Base-by-base conservation (phyloP, 2,797 vertebrate species). In the Hirundo rustica region DNA sequence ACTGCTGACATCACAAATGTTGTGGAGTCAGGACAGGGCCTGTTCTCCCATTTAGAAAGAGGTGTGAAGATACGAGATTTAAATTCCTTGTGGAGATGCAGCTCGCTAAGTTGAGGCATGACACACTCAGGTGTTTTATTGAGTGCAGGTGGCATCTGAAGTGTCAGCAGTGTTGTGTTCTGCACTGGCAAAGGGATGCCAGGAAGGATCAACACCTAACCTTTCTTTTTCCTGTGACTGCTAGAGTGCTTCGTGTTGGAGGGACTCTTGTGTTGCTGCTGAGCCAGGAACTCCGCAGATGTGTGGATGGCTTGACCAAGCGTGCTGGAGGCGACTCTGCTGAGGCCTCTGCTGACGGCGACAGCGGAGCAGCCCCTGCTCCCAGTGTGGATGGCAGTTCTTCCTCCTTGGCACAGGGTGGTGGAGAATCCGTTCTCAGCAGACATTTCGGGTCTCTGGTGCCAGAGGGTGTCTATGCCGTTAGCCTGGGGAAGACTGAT, bases 401-500 rank as follows among this genome's bases (percentile, higher is more conserved):
- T 3, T 85, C 87, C 29, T 79, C 75, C 30, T 14, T 4, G 10
- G 20, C 11, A 21, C 29, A 11, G 3, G 36, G 64, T 25, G 57
- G 4, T 38, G 53, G 47, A 50, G 57, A 89, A 42, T 4, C 64
- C 11, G 13, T 55, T 40, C 58, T 26, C 27, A 55, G 78, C 40
- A 58, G 34, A 32, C 45, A 18, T 3, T 92, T 96, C 18, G 83
- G 94, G 53, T 98, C 98, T 17, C 92, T 99, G 94, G 89, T 97
- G 84, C 97, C 96, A 18, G 94, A 97, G 65, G 95, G 96, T 17
- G 91, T 97, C 54, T 96, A 98, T 81, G 97, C 97, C 61, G 97
- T 99, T 64, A 98, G 99, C 92, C 98, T 99, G 68, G 99, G 99
- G 4, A 98, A 96, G 54, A 99, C 98, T 8, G 98, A 98, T 40